phyloP scores from a whole-genome alignment of 2,797 vertebrate species.

The Platyrinchus mystaceus region DNA sequence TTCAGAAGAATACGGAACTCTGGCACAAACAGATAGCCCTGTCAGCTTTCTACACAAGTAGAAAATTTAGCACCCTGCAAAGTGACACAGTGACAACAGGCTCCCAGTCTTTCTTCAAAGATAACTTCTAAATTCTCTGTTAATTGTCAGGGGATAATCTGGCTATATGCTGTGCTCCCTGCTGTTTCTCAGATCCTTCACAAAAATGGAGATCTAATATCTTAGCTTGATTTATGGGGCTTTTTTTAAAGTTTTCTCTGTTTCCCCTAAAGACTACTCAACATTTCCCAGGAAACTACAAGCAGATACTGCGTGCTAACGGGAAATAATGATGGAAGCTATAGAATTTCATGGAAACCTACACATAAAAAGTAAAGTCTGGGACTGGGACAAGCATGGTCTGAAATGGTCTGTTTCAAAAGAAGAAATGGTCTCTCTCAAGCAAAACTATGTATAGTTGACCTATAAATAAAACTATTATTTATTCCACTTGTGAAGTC shows the following conservation, averaged over 20 bases:
- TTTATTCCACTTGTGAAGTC: neutral
- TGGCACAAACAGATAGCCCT: no score
- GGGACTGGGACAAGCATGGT: neutral
- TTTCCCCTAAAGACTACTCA: neutral
- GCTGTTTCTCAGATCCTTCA: neutral
- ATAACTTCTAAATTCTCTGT: neutral
- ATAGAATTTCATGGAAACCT: neutral
- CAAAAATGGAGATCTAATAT: neutral
- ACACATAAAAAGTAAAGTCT: neutral
- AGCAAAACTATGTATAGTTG: neutral
- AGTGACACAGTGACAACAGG: neutral
- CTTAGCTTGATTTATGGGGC: neutral
- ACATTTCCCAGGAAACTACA: neutral
- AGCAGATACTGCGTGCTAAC: neutral
- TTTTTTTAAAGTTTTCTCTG: neutral
- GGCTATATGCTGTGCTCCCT: neutral
- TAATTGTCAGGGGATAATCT: neutral
- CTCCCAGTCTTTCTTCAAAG: neutral
- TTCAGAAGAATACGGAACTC: neutral
- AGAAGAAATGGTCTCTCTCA: neutral
- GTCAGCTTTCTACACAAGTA: neutral
- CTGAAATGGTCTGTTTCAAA: neutral
- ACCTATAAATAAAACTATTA: neutral
- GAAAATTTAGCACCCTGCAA: neutral
- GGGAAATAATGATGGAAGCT: neutral